Percentiles rank a stretch among this genome's conserved stretches.
Conservation (phyloP, 2,797 vertebrate genomes). For the Caiman crocodilus region DNA sequence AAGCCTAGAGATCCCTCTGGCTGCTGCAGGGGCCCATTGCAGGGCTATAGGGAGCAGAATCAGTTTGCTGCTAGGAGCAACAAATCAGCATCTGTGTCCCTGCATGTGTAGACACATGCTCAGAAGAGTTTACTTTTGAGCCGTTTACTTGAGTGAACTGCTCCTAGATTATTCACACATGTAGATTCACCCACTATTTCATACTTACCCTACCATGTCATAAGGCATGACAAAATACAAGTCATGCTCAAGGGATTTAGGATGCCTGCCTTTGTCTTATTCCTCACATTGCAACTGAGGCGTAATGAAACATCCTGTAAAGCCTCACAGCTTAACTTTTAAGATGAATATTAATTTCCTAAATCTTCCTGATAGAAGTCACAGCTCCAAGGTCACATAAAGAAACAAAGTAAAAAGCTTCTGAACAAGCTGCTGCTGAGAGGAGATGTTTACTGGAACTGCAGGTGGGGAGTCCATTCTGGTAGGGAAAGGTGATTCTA, state of each 20-base stretch:
- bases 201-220: neutral
- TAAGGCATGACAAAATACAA: neutral
- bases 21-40: too few species aligned
- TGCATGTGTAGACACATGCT: too few species aligned
- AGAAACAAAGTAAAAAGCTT: neutral
- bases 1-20: too few species aligned
- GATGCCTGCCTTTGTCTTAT: neutral
- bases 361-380: neutral
- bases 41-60: neutral
- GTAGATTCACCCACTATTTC: neutral
- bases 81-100: too few species aligned
- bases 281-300: neutral
- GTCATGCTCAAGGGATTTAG: neutral
- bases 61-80: neutral
- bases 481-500: conserved; percentile 42
- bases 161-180: neutral
- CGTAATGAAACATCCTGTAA: neutral
- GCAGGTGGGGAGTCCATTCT: conserved; percentile 22
- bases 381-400: neutral
- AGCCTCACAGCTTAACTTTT: neutral
- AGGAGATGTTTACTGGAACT: conserved; percentile 42
- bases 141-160: neutral
- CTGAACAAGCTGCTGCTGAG: neutral
- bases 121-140: neutral
- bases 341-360: neutral